phyloP scores from a whole-genome alignment of 2,888 invertebrate genomes.

The Cephalotes varians region DNA sequence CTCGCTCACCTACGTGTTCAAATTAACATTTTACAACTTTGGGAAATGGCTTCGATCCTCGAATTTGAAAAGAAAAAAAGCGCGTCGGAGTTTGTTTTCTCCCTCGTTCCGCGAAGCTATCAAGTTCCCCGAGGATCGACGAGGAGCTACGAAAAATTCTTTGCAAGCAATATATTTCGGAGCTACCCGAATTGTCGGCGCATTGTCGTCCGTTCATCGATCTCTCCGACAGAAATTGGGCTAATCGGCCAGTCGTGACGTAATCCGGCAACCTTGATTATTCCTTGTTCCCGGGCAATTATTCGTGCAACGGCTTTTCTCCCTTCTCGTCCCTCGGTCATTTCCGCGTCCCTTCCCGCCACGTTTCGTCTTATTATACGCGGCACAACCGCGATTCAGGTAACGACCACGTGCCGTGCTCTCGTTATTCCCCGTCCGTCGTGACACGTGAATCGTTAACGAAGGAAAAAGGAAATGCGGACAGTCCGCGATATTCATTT shows the following conservation, averaged over 20 bases:
- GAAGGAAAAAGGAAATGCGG: neutral
- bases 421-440: conserved; percentile 54
- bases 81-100: neutral
- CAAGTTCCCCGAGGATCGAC: neutral
- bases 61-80: conserved; percentile 7
- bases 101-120: neutral
- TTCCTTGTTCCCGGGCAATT: conserved; percentile 59
- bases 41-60: neutral
- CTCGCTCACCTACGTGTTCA: conserved; percentile 32
- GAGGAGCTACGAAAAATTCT: neutral
- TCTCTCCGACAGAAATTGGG: conserved; percentile 77
- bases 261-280: conserved; percentile 66
- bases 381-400: conserved; percentile 39
- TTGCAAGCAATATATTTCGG: neutral
- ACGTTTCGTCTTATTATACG: conserved; percentile 41
- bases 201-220: conserved; percentile 71
- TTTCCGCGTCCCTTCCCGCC: neutral
- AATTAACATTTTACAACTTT: conserved; percentile 57
- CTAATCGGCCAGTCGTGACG: conserved; percentile 73
- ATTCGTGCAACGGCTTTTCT: conserved; percentile 60
- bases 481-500: conserved; percentile 59
- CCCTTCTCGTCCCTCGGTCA: neutral
- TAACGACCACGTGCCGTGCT: conserved; percentile 53
- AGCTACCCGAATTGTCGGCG: conserved; percentile 40
- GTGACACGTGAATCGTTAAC: conserved; percentile 61